phyloP scores from a whole-genome alignment of 1,140 invertebrate genomes.

The Bombyx mandarina region DNA sequence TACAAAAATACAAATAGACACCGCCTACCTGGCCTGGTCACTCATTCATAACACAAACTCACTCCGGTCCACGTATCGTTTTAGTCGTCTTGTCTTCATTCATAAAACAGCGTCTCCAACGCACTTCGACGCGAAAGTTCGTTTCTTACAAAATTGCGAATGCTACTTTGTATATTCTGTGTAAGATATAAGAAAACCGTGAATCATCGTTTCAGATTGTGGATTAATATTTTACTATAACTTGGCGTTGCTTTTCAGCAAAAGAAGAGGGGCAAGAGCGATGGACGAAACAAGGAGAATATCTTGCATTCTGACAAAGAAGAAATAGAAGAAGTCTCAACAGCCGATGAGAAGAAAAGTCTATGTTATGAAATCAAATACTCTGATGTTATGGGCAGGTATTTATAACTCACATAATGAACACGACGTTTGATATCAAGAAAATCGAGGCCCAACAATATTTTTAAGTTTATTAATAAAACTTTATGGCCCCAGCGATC shows the following conservation, averaged over 20 bases:
- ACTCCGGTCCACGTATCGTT: constrained; percentile 5
- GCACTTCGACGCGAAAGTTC: constrained; percentile 13
- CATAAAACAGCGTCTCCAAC: constrained; percentile 9
- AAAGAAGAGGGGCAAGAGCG: constrained; percentile 40
- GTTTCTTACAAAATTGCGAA: constrained; percentile 15
- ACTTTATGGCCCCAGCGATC: no score
- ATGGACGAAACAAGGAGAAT: constrained; percentile 55
- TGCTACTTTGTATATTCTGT: constrained; percentile 48
- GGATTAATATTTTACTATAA: neutral
- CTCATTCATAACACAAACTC: constrained; percentile 44
- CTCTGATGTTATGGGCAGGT: constrained; percentile 71
- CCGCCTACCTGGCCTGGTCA: constrained; percentile 31
- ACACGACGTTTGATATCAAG: no score
- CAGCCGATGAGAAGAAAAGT: constrained; percentile 14
- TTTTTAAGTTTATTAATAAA: no score
- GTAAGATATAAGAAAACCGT: constrained; percentile 25
- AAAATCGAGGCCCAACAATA: no score
- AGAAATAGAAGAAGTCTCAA: constrained; percentile 12
- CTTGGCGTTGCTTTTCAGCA: constrained; percentile 40
- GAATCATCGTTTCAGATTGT: no score
- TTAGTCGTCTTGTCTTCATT: no score
- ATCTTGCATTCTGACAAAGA: constrained; percentile 25
- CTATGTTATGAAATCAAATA: constrained; percentile 65
- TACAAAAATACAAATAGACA: constrained; percentile 53
- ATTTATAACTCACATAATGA: constrained; percentile 5